Percentiles rank a stretch among this genome's conserved stretches.
Conservation (phyloP, 1,140 invertebrate species). For the Metaphire vulgaris region DNA sequence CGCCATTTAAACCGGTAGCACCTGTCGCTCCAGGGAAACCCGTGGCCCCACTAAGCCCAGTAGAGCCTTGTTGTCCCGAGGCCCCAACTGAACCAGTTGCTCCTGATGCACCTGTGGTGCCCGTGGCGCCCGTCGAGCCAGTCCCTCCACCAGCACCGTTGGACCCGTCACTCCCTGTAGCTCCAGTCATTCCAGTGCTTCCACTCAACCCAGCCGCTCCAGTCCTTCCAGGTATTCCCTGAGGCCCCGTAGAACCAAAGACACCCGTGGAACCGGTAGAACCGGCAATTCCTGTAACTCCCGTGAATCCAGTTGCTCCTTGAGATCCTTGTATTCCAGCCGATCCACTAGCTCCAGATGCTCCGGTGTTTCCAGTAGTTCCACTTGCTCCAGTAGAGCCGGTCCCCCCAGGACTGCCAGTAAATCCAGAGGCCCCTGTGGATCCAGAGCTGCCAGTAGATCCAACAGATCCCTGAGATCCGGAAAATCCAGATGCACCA, state of each 20-base stretch:
- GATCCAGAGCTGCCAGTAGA: not conserved
- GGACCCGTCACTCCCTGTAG: not conserved
- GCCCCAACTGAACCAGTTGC: not conserved
- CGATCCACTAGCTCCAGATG: not conserved
- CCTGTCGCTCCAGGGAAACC: not conserved
- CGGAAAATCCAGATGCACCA: not conserved
- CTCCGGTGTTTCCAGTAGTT: not conserved
- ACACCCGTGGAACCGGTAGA: not conserved
- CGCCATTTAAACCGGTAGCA: not conserved
- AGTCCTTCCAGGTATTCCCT: not conserved
- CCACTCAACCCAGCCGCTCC: slow-evolving; percentile 3
- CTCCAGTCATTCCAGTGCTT: not conserved
- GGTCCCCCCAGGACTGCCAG: not conserved
- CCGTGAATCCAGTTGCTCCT: not conserved
- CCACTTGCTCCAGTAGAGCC: slow-evolving; percentile 10
- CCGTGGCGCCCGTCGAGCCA: not conserved
- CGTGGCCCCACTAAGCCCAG: not conserved
- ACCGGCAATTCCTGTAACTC: slow-evolving; percentile 13
- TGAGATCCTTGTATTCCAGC: slow-evolving; percentile 1
- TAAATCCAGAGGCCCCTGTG: not conserved
- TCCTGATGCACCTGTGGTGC: not conserved
- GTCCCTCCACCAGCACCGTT: not conserved
- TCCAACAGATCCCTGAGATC: slow-evolving; percentile 4
- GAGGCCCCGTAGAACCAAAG: not conserved
- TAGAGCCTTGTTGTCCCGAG: not conserved